Percentiles rank a stretch among this genome's conserved stretches.
Conservation (phyloP, 2,888 invertebrate species). For the Trichogramma evanescens region DNA sequence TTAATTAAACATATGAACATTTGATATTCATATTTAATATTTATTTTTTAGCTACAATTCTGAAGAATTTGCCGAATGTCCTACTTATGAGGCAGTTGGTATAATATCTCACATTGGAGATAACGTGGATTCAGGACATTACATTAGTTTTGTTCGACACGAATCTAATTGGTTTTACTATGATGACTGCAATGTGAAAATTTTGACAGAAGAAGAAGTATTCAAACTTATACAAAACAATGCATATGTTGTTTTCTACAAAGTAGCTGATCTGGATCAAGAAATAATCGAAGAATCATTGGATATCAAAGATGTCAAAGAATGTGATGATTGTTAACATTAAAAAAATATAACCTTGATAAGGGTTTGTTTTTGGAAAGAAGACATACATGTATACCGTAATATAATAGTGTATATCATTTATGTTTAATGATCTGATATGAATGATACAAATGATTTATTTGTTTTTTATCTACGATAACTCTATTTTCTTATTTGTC, state of each 20-base stretch:
- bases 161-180: constrained; percentile 36
- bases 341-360: neutral
- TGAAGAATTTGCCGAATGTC: constrained; percentile 16
- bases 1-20: neutral
- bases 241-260: constrained; percentile 37
- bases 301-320: neutral
- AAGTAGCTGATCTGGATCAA: constrained; percentile 26
- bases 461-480: neutral
- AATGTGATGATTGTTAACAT: neutral
- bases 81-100: constrained; percentile 32
- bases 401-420: neutral
- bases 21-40: neutral
- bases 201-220: constrained; percentile 32
- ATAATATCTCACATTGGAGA: constrained; percentile 38
- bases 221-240: constrained; percentile 33
- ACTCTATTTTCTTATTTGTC: too few relatives aligned
- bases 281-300: neutral
- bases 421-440: neutral
- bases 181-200: constrained; percentile 34
- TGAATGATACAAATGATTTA: neutral
- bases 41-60: constrained; percentile 10
- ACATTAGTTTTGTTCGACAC: constrained; percentile 37
- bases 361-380: neutral
- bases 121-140: constrained; percentile 39
- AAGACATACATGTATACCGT: neutral